phyloP scores from a whole-genome alignment of 1,140 invertebrate genomes.

The Asobara japonica region DNA sequence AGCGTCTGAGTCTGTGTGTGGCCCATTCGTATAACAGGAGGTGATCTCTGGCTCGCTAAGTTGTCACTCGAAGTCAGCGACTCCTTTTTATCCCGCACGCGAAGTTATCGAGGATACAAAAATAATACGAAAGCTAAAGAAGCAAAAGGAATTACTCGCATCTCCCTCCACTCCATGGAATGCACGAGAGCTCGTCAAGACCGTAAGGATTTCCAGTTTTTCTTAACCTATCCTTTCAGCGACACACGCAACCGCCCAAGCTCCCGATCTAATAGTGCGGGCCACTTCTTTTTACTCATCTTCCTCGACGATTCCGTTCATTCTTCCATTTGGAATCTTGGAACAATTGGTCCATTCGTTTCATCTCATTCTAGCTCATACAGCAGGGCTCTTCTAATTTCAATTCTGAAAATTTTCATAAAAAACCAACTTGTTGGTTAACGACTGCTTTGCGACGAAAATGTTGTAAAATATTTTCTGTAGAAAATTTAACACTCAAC shows the following conservation, averaged over 20 bases:
- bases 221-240: conserved; percentile 42
- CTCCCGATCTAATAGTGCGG: conserved; percentile 58
- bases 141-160: neutral
- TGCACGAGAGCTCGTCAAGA: conserved; percentile 45
- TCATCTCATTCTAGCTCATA: no score
- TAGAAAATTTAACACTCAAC: no score
- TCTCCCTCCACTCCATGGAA: neutral
- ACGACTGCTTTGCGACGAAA: no score
- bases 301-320: neutral
- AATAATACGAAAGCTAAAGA: neutral
- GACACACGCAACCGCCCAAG: conserved; percentile 46
- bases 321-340: neutral
- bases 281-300: conserved; percentile 31
- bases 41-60: conserved; percentile 61
- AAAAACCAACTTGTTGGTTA: no score
- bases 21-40: conserved; percentile 50
- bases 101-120: neutral
- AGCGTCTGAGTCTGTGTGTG: conserved; percentile 49
- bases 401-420: no score
- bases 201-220: conserved; percentile 60
- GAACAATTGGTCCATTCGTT: neutral
- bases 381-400: no score
- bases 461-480: no score
- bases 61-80: conserved; percentile 59
- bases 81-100: conserved; percentile 48